Percentiles rank a stretch among this genome's conserved stretches.
phyloP scores from a whole-genome alignment of 2,797 vertebrate species.

The Acipenser oxyrinchus region DNA sequence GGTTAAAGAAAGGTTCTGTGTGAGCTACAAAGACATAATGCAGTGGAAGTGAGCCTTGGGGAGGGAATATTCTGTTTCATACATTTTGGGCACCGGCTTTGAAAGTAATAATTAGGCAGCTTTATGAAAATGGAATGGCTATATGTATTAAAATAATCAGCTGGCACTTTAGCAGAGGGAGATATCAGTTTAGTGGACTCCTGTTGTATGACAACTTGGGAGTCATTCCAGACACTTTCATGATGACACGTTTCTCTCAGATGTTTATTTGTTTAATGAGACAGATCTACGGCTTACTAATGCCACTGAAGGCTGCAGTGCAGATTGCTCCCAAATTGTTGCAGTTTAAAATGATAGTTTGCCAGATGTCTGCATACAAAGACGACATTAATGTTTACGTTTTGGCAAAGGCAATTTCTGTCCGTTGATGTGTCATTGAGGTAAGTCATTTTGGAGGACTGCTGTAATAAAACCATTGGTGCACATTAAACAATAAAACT shows the following conservation, averaged over 20 bases:
- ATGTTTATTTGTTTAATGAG: not conserved
- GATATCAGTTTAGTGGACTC: not conserved
- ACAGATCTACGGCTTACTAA: slow-evolving; percentile 6
- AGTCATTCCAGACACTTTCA: slow-evolving; percentile 4
- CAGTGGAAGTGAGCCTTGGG: not conserved
- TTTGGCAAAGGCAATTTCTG: slow-evolving; percentile 15
- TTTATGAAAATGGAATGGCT: slow-evolving; percentile 17
- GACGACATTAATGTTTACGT: slow-evolving; percentile 18
- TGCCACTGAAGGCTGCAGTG: not conserved
- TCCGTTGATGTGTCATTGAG: slow-evolving; percentile 19
- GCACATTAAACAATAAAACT: no score
- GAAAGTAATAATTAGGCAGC: slow-evolving; percentile 1
- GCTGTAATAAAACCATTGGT: not conserved
- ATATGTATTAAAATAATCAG: slow-evolving; percentile 9
- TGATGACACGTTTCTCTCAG: not conserved
- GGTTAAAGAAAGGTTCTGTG: slow-evolving; percentile 17
- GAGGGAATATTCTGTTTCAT: not conserved
- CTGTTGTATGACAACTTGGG: slow-evolving; percentile 8
- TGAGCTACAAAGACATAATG: slow-evolving; percentile 5
- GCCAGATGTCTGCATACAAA: slow-evolving; percentile 17
- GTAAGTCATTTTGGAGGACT: slow-evolving; percentile 7
- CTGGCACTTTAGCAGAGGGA: slow-evolving; percentile 5
- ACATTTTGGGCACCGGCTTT: not conserved
- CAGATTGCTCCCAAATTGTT: no score
- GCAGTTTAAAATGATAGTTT: slow-evolving; percentile 4